phyloP scores from a whole-genome alignment of 2,888 invertebrate genomes.

The Metopia argyrocephala region DNA sequence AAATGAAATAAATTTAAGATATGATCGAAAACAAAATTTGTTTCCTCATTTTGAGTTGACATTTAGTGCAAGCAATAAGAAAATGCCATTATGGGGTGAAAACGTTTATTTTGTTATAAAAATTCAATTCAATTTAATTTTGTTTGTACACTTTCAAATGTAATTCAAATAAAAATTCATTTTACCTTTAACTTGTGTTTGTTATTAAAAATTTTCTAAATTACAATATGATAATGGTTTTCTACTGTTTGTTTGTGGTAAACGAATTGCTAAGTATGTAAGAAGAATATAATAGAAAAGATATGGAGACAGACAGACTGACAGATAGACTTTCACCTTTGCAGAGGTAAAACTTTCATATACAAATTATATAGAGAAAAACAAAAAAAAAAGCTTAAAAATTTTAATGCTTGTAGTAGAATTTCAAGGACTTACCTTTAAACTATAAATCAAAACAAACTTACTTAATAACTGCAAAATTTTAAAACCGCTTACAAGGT shows the following conservation, averaged over 20 bases:
- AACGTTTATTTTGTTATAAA: constrained; percentile 18
- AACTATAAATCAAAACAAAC: not conserved
- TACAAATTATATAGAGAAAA: no score
- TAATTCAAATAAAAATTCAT: constrained; percentile 25
- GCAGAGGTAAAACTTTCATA: constrained; percentile 12
- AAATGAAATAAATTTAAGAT: constrained; percentile 9
- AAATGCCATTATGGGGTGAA: not conserved
- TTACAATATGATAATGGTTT: constrained; percentile 14
- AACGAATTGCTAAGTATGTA: not conserved
- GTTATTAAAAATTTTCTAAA: constrained; percentile 7
- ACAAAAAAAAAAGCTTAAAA: no score
- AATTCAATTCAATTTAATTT: constrained; percentile 6
- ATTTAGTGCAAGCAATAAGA: constrained; percentile 31
- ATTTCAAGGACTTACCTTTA: constrained; percentile 9
- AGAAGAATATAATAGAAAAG: not conserved
- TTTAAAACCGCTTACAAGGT: not conserved
- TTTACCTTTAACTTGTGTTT: not conserved
- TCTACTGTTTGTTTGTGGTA: not conserved
- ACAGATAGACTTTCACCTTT: constrained; percentile 16
- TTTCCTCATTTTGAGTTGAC: constrained; percentile 11
- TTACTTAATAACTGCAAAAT: not conserved
- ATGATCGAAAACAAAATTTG: constrained; percentile 31
- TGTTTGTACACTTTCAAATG: not conserved
- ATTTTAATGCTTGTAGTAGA: constrained; percentile 3
- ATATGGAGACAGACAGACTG: not conserved